Conservation (phyloP, 2,797 vertebrate species). For the Lagodon rhomboides region DNA sequence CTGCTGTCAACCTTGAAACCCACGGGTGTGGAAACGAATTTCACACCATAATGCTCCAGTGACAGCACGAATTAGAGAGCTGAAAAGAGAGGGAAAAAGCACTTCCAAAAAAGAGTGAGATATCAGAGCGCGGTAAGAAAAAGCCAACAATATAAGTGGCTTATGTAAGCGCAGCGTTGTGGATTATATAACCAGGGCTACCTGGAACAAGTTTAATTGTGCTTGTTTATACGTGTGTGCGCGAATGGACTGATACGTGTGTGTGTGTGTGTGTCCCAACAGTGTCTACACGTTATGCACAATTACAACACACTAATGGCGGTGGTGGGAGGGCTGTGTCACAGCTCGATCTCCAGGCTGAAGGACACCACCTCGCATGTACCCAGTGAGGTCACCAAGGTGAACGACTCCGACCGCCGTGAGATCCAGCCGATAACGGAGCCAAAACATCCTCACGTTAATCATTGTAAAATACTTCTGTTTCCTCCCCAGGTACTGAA, state of each 20-base stretch:
- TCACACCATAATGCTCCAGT: slow-evolving; percentile 73
- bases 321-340: slow-evolving; percentile 95
- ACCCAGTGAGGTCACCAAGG: slow-evolving; percentile 93
- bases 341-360: slow-evolving; percentile 96
- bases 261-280: slow-evolving; percentile 35
- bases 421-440: not conserved
- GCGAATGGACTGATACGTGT: slow-evolving; percentile 38
- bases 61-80: slow-evolving; percentile 64
- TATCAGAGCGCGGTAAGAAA: slow-evolving; percentile 69
- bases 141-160: slow-evolving; percentile 71
- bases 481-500: slow-evolving; percentile 88
- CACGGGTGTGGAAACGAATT: slow-evolving; percentile 72
- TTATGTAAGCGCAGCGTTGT: slow-evolving; percentile 73
- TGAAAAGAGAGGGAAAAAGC: slow-evolving; percentile 63
- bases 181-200: slow-evolving; percentile 77
- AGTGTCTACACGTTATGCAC: slow-evolving; percentile 94
- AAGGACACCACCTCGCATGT: slow-evolving; percentile 96
- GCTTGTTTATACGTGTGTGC: slow-evolving; percentile 40
- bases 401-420: slow-evolving; percentile 59
- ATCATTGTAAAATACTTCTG: not conserved
- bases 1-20: slow-evolving; percentile 70
- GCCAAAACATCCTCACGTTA: slow-evolving; percentile 1
- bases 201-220: slow-evolving; percentile 75
- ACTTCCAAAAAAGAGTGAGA: slow-evolving; percentile 61
- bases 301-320: slow-evolving; percentile 99